phyloP scores from a whole-genome alignment of 2,888 invertebrate genomes.

The Nemurella pictetii region DNA sequence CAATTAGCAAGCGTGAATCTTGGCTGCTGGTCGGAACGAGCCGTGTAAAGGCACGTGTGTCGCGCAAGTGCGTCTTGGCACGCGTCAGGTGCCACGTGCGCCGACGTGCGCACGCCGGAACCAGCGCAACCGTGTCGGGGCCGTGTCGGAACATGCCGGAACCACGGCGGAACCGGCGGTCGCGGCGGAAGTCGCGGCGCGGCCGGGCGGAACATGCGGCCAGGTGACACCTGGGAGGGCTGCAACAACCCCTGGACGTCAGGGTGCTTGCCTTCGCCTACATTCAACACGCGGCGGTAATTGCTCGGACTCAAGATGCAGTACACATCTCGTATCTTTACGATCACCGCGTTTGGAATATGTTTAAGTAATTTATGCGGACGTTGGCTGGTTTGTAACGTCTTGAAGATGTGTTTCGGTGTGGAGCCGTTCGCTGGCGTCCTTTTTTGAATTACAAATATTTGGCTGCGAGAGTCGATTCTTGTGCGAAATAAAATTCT shows the following conservation, averaged over 20 bases:
- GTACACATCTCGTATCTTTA: background rate
- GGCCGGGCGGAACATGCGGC: background rate
- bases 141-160: too few species aligned
- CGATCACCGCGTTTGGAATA: background rate
- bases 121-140: background rate
- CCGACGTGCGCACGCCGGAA: background rate
- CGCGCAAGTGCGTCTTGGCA: background rate
- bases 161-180: too few species aligned
- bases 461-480: background rate
- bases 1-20: background rate
- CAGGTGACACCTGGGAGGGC: conserved; percentile 17
- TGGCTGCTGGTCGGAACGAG: background rate
- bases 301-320: background rate
- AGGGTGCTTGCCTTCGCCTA: background rate
- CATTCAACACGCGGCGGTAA: background rate
- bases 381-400: background rate
- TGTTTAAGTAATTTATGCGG: background rate
- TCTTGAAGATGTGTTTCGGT: too few species aligned
- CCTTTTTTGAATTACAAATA: background rate
- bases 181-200: too few species aligned
- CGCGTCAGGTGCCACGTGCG: background rate
- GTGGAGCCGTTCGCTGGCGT: background rate
- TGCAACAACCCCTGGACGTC: background rate
- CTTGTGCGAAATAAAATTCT: background rate
- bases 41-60: background rate